Base-by-base conservation (phyloP, 2,888 invertebrate genomes). In the Cephus runcator region DNA sequence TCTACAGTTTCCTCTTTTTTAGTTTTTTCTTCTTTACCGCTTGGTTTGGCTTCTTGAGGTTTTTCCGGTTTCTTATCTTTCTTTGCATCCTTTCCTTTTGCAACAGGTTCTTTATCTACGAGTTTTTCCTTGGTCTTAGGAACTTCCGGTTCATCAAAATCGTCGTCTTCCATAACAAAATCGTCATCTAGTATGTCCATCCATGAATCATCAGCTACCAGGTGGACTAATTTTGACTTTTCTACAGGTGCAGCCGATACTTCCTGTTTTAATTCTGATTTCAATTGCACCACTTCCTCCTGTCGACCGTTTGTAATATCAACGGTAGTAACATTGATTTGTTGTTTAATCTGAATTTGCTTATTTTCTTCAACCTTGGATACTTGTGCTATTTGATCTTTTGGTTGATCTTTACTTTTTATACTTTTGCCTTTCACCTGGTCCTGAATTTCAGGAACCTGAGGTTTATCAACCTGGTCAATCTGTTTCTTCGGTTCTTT, bases 181-280 rank as follows among this genome's bases (percentile, higher is more conserved):
- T 78, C 75, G 77, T 92, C 91, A 77, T 92, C 92, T 56, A 88
- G 79, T 77, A 81, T 80, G 75, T 81, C 77, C 81, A 85, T 80
- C 85, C 84, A 86, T 35, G 83, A 81, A 75, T 83, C 82, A 40
- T 82, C 81, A 34, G 82, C 83, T 4, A 80, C 79, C 33, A 82
- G 77, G 71, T 80, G 81, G 31, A 80, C 76, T 12, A 73, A 34
- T 68, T 78, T 78, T 12, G 76, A 30, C 76, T 78, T 77, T 30
- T 76, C 73, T 75, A 33, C 34, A 75, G 75, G 75, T 77, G 78
- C 34, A 79, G 82, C 34, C 79, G 82, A 15, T 77, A 77, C n/a
- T 80, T 80, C 79, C 69, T 40, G 73, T n/a, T 79, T 79, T 0
- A 36, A 33, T 69, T 23, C 31, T 35, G 69, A 12, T 56, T 33